Evolutionary conservation across 2,888 invertebrate genomes (phyloP).

Genomic region (Hydriomena furcata): DNA sequence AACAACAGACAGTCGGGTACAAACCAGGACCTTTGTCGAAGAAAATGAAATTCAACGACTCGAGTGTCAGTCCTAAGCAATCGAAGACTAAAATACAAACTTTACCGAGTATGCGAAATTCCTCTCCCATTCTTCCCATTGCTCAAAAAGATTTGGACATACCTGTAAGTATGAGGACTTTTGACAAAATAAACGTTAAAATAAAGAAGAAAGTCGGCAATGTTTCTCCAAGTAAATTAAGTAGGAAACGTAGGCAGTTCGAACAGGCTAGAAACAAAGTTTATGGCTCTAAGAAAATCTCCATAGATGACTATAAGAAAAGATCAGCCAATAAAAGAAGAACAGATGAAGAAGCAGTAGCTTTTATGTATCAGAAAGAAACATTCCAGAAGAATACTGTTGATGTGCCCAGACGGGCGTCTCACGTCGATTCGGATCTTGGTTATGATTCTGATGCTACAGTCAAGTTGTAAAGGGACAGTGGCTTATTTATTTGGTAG

Average conservation of each 20-base stretch:
- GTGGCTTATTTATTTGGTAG: too few relatives aligned
- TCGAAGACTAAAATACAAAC: neutral
- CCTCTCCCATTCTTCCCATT: slow-evolving; percentile 63
- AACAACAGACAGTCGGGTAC: neutral
- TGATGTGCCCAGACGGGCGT: slow-evolving; percentile 1
- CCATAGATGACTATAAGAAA: slow-evolving; percentile 54
- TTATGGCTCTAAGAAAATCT: slow-evolving; percentile 47
- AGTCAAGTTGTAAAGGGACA: slow-evolving; percentile 28
- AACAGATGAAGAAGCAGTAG: neutral
- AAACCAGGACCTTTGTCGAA: slow-evolving; percentile 28
- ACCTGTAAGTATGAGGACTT: neutral
- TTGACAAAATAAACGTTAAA: neutral
- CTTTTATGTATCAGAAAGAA: neutral
- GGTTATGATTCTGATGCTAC: slow-evolving; percentile 54
- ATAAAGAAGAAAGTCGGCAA: neutral
- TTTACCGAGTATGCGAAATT: slow-evolving; percentile 43
- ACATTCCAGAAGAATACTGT: neutral
- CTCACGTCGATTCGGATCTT: slow-evolving; percentile 42
- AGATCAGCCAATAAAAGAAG: slow-evolving; percentile 28
- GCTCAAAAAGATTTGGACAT: slow-evolving; percentile 17
- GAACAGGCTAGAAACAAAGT: neutral
- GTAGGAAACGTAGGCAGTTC: neutral
- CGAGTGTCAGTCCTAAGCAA: neutral
- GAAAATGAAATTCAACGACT: slow-evolving; percentile 7
- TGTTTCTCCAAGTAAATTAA: neutral